Percentiles rank a stretch among this genome's conserved stretches.
Evolutionary conservation across 1,140 invertebrate genomes (phyloP).

Genomic region (Pectinophora gossypiella): DNA sequence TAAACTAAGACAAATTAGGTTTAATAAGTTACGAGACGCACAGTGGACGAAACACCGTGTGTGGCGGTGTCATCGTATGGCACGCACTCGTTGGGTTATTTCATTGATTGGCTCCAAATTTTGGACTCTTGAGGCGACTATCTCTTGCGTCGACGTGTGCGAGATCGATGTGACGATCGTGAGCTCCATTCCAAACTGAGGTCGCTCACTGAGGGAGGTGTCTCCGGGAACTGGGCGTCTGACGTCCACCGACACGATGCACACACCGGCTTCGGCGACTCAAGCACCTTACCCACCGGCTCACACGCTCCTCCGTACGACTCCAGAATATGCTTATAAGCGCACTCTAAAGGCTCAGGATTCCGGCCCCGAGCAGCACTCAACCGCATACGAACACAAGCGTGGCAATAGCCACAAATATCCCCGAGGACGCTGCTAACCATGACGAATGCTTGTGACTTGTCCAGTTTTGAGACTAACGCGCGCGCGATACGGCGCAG

Average conservation of each 20-base stretch:
- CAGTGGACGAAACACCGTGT: no score
- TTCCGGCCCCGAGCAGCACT: conserved; percentile 52
- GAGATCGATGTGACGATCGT: conserved; percentile 44
- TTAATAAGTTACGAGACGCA: no score
- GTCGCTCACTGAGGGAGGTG: conserved; percentile 59
- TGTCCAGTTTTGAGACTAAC: conserved; percentile 43
- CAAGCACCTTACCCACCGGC: conserved; percentile 30
- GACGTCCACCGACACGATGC: conserved; percentile 66
- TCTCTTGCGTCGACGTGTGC: conserved; percentile 56
- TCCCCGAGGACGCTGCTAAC: conserved; percentile 49
- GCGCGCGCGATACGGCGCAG: conserved; percentile 22
- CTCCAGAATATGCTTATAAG: conserved; percentile 65
- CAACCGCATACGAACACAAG: conserved; percentile 58
- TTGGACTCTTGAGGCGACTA: no score
- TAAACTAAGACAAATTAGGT: no score
- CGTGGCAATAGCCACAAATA: conserved; percentile 62
- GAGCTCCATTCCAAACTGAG: conserved; percentile 65
- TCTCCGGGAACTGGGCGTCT: conserved; percentile 64
- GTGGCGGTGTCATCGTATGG: no score
- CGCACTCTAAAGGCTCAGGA: conserved; percentile 58
- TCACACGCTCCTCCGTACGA: conserved; percentile 35
- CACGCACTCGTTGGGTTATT: no score
- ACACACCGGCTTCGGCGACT: conserved; percentile 42
- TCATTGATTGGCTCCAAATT: no score
- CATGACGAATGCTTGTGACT: conserved; percentile 35